Conservation (phyloP, 2,797 vertebrate genomes). For the Pseudomugil tenellus region DNA sequence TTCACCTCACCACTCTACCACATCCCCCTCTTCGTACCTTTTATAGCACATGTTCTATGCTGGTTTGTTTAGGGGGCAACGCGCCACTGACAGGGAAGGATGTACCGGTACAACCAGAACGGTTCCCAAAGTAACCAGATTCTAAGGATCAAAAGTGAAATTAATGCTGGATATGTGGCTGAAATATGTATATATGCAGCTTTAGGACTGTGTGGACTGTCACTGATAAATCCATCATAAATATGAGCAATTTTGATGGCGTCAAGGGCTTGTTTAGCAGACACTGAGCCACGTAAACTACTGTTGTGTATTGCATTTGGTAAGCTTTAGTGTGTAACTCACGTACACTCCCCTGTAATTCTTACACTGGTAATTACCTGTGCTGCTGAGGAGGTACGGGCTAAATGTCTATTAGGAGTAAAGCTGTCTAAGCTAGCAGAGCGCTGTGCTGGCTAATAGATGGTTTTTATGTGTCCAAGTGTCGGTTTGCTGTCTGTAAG, state of each 20-base stretch:
- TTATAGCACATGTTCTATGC: constrained; percentile 42
- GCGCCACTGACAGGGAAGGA: constrained; percentile 51
- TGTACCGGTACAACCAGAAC: constrained; percentile 35
- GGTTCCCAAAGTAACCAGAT: constrained; percentile 37
- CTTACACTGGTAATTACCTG: constrained; percentile 68
- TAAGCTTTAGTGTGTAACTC: constrained; percentile 40
- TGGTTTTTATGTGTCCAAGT: constrained; percentile 13
- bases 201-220: constrained; percentile 17
- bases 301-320: constrained; percentile 41
- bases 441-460: constrained; percentile 49
- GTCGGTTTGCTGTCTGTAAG: constrained; percentile 6
- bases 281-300: constrained; percentile 36
- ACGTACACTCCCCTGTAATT: constrained; percentile 61
- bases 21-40: constrained; percentile 43
- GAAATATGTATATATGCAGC: constrained; percentile 7
- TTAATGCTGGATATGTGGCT: constrained; percentile 4
- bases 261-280: constrained; percentile 38
- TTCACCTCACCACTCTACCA: constrained; percentile 19
- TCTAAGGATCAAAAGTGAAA: constrained; percentile 18
- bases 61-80: constrained; percentile 58
- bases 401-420: constrained; percentile 65
- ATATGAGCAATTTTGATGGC: constrained; percentile 23
- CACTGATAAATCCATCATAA: constrained; percentile 39
- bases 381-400: constrained; percentile 68
- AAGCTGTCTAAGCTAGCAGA: constrained; percentile 66